These are phyloP conservation scores for Castor canadensis DNA, from an alignment of 2,113 vertebrate genomes.

Conservation along the genomic window DNA sequence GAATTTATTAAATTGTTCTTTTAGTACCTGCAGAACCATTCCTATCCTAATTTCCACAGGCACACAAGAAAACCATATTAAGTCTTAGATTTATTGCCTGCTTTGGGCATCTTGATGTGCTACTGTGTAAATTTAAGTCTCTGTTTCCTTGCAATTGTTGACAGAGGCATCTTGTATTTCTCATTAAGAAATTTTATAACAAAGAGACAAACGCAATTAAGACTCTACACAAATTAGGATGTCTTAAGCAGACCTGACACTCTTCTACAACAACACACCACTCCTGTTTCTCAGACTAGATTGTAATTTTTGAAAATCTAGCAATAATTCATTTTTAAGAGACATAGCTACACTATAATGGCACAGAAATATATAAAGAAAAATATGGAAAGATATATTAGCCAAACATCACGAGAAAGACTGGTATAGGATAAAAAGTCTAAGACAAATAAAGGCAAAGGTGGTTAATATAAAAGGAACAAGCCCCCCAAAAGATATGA, in stretches of 20 bases:
- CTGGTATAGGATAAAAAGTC: neutral
- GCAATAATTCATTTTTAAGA: conserved; percentile 7
- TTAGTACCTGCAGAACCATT: conserved; percentile 62
- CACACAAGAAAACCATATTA: conserved; percentile 70
- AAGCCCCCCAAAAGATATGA: neutral
- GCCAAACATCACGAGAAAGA: neutral
- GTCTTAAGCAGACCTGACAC: neutral
- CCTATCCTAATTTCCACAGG: conserved; percentile 52
- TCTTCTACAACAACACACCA: neutral
- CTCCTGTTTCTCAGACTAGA: conserved; percentile 28
- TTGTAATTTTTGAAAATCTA: neutral
- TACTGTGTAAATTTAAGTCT: conserved; percentile 61
- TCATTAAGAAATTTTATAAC: conserved; percentile 60
- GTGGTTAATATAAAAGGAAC: neutral
- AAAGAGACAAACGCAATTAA: conserved; percentile 61
- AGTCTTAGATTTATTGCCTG: conserved; percentile 63
- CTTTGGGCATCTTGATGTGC: conserved; percentile 56
- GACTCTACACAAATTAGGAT: conserved; percentile 44
- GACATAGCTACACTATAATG: neutral
- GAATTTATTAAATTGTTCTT: conserved; percentile 63
- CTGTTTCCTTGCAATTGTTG: conserved; percentile 58
- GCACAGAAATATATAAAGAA: neutral
- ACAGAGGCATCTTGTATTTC: conserved; percentile 63
- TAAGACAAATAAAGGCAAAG: neutral
- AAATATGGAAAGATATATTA: neutral